A percentile compares a stretch with the other conserved stretches of the same genome.
phyloP scores from a whole-genome alignment of 1,140 invertebrate genomes.

The Drosophila ohnishii region DNA sequence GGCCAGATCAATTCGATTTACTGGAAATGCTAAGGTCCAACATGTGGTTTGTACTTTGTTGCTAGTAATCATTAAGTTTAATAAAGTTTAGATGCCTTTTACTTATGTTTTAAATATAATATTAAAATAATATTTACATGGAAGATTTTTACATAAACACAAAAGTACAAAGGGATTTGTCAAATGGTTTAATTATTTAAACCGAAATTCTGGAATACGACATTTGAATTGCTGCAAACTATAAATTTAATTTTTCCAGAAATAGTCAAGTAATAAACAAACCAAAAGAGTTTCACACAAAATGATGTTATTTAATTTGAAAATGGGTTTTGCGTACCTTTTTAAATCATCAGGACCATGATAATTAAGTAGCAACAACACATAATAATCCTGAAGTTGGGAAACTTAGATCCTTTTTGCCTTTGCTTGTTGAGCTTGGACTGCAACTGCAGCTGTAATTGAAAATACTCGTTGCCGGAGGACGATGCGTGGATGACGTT shows the following conservation, averaged over 20 bases:
- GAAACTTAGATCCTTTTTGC: constrained; percentile 50
- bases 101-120: not conserved
- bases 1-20: not conserved
- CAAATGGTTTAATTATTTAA: not conserved
- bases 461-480: constrained; percentile 27
- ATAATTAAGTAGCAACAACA: constrained; percentile 74
- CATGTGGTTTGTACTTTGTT: not conserved
- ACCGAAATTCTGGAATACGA: not conserved
- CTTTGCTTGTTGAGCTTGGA: constrained; percentile 44
- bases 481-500: constrained; percentile 43
- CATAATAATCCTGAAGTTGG: constrained; percentile 69
- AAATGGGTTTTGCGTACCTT: constrained; percentile 1
- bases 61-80: not conserved
- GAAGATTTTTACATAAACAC: too few species aligned
- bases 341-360: constrained; percentile 63
- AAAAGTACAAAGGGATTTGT: not conserved
- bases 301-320: not conserved
- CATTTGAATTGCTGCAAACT: not conserved
- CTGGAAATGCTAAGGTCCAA: not conserved
- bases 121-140: too few species aligned
- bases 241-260: not conserved
- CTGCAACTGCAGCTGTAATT: constrained; percentile 59
- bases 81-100: not conserved
- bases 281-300: not conserved
- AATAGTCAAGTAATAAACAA: not conserved